Conservation (phyloP, 1,140 invertebrate species). For the Scaptomyza hsui region DNA sequence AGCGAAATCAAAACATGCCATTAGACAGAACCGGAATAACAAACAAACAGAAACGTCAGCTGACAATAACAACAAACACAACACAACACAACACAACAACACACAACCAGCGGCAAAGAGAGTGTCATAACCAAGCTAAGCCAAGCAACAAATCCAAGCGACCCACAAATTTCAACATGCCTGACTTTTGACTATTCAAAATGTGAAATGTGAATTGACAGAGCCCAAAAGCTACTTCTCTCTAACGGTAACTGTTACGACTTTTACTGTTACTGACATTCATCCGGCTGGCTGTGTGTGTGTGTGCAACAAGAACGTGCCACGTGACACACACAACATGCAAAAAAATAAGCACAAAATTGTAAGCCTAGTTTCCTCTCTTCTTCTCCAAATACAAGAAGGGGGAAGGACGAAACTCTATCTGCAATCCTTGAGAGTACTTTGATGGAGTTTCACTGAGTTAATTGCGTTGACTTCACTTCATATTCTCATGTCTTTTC, state of each 20-base stretch:
- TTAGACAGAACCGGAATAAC: constrained; percentile 55
- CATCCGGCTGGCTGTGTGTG: not conserved
- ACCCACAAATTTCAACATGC: not conserved
- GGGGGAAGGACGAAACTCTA: too few relatives aligned
- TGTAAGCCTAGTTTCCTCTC: not conserved
- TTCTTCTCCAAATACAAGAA: too few relatives aligned
- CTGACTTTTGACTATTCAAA: constrained; percentile 13
- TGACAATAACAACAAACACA: constrained; percentile 28
- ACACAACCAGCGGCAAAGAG: constrained; percentile 10
- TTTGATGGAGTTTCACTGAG: too few relatives aligned
- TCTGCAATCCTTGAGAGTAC: too few relatives aligned
- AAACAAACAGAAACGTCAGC: constrained; percentile 33
- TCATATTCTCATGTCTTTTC: too few relatives aligned
- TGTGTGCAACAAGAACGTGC: not conserved
- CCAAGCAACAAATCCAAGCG: too few relatives aligned
- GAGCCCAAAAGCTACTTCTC: not conserved
- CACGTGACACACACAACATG: not conserved
- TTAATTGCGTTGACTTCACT: too few relatives aligned
- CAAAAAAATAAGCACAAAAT: not conserved
- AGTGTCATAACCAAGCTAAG: constrained; percentile 11
- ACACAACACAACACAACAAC: not conserved
- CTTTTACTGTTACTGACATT: not conserved
- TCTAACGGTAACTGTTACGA: too few relatives aligned
- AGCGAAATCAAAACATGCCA: constrained; percentile 72
- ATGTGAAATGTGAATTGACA: not conserved